Evolutionary conservation across 2,113 vertebrate genomes (phyloP), one percentile per base, ranked within the genome.

Genomic region (Chaenocephalus aceratus): DNA sequence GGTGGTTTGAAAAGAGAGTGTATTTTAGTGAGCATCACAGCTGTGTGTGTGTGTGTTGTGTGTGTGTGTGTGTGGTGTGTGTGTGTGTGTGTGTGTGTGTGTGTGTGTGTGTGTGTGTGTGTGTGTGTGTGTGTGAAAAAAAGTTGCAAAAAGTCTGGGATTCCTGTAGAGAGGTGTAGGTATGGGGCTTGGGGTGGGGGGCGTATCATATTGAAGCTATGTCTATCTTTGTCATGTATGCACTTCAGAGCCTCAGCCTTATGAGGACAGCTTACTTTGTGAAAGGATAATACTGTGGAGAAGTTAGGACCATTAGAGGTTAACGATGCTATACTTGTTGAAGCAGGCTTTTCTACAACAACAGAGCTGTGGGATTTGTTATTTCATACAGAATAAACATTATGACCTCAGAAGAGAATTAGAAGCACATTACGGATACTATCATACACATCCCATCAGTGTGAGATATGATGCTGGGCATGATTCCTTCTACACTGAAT

Each of bases 181-280:
- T 21, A 34, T 6, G 36, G 36, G 36, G 36, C 1, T 5, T 3
- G 4, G 36, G 36, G 36, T n/a, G n/a, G n/a, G n/a, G n/a, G n/a
- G n/a, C n/a, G n/a, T 21, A 21, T 21, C 21, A 21, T 21, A 21
- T 21, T 21, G 21, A 21, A 21, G 44, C 34, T 3, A 68, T 61
- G 36, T 59, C 9, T 45, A 15, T 82, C 12, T 18, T 41, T 68
- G 14, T 73, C n/a, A 45, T 60, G 23, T 44, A 69, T 68, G 63
- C 51, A 63, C n/a, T 15, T 30, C 10, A 15, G 23, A 72, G 68
- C 54, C 18, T 54, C 8, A 14, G 10, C 6, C 34, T 54, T 10
- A 49, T 67, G 61, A 41, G 26, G 41, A 41, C 10, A 14, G 41
- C 46, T 67, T 36, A 52, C 6, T 18, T 3, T 5, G 1, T 16